Conservation (phyloP, 2,888 invertebrate genomes). For the Phalangium opilio region DNA sequence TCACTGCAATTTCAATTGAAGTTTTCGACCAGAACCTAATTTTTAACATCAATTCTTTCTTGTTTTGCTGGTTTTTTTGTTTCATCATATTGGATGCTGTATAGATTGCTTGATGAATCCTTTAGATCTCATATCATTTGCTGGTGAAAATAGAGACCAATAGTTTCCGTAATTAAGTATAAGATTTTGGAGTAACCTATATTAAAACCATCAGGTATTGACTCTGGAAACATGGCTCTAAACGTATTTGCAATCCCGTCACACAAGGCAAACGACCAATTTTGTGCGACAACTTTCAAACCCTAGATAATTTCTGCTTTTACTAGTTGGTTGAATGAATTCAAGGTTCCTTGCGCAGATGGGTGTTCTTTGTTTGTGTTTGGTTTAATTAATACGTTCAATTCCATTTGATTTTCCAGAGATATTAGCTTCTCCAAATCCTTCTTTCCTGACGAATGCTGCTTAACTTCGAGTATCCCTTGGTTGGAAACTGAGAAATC, state of each 20-base stretch:
- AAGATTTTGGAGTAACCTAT: background rate
- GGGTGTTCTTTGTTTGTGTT: too few relatives aligned
- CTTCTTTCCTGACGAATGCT: too few relatives aligned
- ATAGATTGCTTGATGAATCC: background rate
- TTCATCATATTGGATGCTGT: constrained; percentile 2
- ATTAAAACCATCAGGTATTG: background rate
- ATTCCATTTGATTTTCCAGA: too few relatives aligned
- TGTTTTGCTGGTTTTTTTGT: background rate
- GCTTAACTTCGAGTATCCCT: too few relatives aligned
- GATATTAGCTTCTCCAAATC: too few relatives aligned
- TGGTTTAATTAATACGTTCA: too few relatives aligned
- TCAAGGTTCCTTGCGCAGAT: too few relatives aligned
- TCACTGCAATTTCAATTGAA: background rate
- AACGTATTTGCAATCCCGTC: background rate
- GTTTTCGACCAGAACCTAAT: background rate
- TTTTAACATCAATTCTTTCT: constrained; percentile 1
- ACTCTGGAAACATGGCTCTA: background rate
- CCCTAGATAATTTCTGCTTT: too few relatives aligned
- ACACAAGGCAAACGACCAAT: too few relatives aligned
- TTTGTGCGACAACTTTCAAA: too few relatives aligned
- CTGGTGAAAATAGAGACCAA: background rate
- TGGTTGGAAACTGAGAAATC: too few relatives aligned
- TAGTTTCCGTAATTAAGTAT: background rate
- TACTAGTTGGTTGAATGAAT: too few relatives aligned
- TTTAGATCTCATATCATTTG: background rate